phyloP scores from a whole-genome alignment of 1,140 invertebrate genomes.

The Hypothenemus hampei region DNA sequence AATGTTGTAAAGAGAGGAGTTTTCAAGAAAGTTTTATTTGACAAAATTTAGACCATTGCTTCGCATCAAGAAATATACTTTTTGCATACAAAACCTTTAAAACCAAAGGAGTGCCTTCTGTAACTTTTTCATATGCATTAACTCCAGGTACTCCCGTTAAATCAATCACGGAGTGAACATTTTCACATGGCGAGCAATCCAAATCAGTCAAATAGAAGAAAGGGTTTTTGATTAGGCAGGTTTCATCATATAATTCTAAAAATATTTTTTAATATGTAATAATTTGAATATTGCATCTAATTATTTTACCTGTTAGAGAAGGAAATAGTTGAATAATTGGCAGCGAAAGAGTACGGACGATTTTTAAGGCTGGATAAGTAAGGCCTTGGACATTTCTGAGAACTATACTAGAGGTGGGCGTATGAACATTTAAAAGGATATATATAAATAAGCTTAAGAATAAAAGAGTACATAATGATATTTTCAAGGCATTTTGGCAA shows the following conservation, averaged over 20 bases:
- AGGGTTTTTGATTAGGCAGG: slow-evolving; percentile 70
- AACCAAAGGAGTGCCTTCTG: slow-evolving; percentile 41
- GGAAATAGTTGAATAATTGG: slow-evolving; percentile 50
- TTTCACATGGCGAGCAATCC: slow-evolving; percentile 72
- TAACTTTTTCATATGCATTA: slow-evolving; percentile 32
- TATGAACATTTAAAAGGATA: slow-evolving; percentile 43
- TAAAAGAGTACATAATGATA: slow-evolving; percentile 14
- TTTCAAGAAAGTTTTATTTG: too few relatives aligned
- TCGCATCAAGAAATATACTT: too few relatives aligned
- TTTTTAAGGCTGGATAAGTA: slow-evolving; percentile 51
- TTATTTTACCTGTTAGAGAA: slow-evolving; percentile 41
- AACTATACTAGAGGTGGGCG: slow-evolving; percentile 45
- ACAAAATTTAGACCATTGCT: too few relatives aligned
- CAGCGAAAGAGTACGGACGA: slow-evolving; percentile 48
- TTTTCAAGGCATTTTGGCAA: slow-evolving; percentile 5
- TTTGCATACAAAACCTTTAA: too few relatives aligned
- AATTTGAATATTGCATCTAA: slow-evolving; percentile 2
- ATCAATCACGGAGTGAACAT: slow-evolving; percentile 53
- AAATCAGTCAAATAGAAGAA: slow-evolving; percentile 65
- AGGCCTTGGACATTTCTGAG: slow-evolving; percentile 48
- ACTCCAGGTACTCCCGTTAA: slow-evolving; percentile 38
- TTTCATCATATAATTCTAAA: slow-evolving; percentile 72
- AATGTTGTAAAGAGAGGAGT: too few relatives aligned
- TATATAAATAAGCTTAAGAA: slow-evolving; percentile 36
- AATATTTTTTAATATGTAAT: slow-evolving; percentile 18